phyloP scores from a whole-genome alignment of 2,113 vertebrate genomes.

The Motacilla alba region DNA sequence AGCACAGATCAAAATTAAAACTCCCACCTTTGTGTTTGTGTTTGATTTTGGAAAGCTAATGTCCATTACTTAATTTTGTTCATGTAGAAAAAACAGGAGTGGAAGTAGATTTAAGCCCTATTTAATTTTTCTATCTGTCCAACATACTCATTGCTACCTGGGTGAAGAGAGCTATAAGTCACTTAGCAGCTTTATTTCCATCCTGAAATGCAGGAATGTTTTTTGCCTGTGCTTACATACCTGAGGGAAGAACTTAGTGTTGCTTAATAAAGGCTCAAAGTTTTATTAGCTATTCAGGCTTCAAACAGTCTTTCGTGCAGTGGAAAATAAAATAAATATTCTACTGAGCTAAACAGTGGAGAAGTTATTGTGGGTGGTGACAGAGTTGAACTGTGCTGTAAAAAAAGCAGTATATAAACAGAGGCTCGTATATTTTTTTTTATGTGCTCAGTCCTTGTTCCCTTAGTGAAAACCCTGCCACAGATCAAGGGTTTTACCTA shows the following conservation, averaged over 20 bases:
- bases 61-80: background rate
- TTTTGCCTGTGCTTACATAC: background rate
- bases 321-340: conserved; percentile 24
- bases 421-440: conserved; percentile 4
- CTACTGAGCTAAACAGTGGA: background rate
- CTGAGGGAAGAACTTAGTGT: background rate
- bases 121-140: background rate
- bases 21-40: background rate
- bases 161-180: background rate
- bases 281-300: conserved; percentile 30
- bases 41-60: background rate
- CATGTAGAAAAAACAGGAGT: background rate
- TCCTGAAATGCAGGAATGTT: background rate
- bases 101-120: background rate
- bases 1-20: background rate
- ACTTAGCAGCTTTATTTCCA: background rate
- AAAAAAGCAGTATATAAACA: conserved; percentile 16
- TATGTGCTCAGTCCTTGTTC: background rate
- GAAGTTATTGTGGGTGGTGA: background rate
- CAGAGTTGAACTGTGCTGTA: background rate
- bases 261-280: background rate
- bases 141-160: background rate
- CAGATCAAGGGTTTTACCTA: background rate
- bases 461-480: background rate
- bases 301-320: background rate